Evolutionary conservation across 2,113 vertebrate species (phyloP).

Genomic region (Apistogramma diplotaenia): DNA sequence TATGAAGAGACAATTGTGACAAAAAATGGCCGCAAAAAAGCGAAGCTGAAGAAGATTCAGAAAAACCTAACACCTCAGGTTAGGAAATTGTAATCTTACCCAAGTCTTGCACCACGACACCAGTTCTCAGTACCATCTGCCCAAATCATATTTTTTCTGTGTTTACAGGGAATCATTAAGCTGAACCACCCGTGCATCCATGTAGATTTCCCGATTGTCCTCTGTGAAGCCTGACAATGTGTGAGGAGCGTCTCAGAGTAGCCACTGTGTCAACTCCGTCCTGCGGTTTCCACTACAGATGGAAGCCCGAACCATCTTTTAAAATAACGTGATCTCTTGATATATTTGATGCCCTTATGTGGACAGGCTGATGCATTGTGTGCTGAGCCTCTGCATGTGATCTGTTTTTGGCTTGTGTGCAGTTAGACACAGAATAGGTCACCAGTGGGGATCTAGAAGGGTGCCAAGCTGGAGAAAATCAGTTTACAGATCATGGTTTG

Average conservation of each 20-base stretch:
- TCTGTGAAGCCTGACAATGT: slow-evolving; percentile 90
- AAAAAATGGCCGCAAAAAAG: slow-evolving; percentile 93
- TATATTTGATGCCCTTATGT: slow-evolving; percentile 49
- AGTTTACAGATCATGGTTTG: slow-evolving; percentile 54
- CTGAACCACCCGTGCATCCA: slow-evolving; percentile 95
- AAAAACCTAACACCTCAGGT: slow-evolving; percentile 99
- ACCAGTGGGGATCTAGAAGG: slow-evolving; percentile 27
- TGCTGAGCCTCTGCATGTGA: slow-evolving; percentile 70
- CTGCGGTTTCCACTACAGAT: slow-evolving; percentile 45
- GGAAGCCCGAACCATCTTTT: slow-evolving; percentile 56
- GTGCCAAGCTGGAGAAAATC: slow-evolving; percentile 31
- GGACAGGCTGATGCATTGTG: slow-evolving; percentile 50
- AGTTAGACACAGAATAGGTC: slow-evolving; percentile 49
- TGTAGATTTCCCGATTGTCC: slow-evolving; percentile 96
- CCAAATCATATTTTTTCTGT: background rate
- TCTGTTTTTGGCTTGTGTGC: slow-evolving; percentile 62
- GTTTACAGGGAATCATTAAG: slow-evolving; percentile 90
- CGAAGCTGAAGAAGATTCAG: slow-evolving; percentile 93
- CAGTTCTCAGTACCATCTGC: background rate
- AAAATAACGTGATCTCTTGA: slow-evolving; percentile 57
- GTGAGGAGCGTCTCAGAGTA: slow-evolving; percentile 34
- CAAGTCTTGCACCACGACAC: background rate
- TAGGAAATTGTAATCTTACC: background rate
- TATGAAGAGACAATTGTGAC: slow-evolving; percentile 97
- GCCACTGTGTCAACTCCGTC: slow-evolving; percentile 66